Evolutionary conservation across 2,888 invertebrate species (phyloP).

Genomic region (Pterostichus madidus): DNA sequence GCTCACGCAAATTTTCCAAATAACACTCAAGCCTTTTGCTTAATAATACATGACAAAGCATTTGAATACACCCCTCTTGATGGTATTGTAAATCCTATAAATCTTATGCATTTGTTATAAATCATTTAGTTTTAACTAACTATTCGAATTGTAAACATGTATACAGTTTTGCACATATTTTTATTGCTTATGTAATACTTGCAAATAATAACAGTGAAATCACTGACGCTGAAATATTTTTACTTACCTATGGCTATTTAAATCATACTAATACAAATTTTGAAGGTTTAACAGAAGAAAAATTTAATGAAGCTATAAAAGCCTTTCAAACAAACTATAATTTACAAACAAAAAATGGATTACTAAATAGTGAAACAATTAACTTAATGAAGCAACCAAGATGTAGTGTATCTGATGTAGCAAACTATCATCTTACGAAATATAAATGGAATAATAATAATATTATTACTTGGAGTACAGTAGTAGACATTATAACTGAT

Average conservation of each 20-base stretch:
- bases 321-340: neutral
- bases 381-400: no score
- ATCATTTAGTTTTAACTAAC: neutral
- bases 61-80: slow-evolving; percentile 21
- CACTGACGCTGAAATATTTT: neutral
- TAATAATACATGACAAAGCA: slow-evolving; percentile 68
- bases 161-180: no score
- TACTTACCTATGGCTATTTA: neutral
- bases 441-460: no score
- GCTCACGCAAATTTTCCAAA: slow-evolving; percentile 68
- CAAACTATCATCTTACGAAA: no score
- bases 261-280: neutral
- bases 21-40: slow-evolving; percentile 69
- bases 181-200: no score
- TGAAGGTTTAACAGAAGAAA: neutral
- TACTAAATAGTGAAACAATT: neutral
- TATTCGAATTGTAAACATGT: neutral
- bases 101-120: neutral
- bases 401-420: no score
- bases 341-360: neutral
- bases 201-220: neutral
- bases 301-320: neutral
- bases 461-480: no score
- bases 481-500: no score
- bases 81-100: neutral